A percentile compares a stretch with the other conserved stretches of the same genome.
These are phyloP conservation scores for Oscarella lobularis DNA, from an alignment of 37 sponge, comb jelly and placozoan genomes.

Conservation along the genomic window DNA sequence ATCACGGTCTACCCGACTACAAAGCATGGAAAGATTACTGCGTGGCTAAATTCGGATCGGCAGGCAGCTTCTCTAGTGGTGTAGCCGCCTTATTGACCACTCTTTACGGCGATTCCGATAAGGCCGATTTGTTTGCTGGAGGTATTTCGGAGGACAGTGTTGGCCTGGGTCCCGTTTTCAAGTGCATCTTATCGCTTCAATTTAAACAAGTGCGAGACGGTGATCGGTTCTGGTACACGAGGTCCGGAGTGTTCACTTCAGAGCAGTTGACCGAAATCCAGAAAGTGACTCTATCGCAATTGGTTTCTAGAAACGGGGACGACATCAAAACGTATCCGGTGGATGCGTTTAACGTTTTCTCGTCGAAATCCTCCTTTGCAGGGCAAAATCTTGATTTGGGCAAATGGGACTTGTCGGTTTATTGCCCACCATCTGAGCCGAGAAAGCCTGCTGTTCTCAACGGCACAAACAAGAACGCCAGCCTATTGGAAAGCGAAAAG, in stretches of 20 bases:
- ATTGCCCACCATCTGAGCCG: background rate
- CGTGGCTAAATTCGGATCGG: background rate
- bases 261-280: background rate
- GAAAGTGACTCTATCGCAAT: background rate
- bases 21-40: background rate
- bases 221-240: background rate
- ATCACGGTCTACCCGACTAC: background rate
- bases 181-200: background rate
- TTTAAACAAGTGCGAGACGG: background rate
- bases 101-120: background rate
- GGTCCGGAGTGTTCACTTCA: background rate
- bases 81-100: background rate
- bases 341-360: background rate
- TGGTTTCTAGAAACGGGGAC: background rate
- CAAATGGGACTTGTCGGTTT: conserved; percentile 1
- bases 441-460: background rate
- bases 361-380: background rate
- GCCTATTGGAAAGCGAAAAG: background rate
- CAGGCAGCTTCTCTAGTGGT: background rate
- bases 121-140: background rate
- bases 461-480: background rate
- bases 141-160: background rate
- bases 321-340: background rate
- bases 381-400: background rate
- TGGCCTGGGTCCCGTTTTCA: background rate